Evolutionary conservation across 2,797 vertebrate species (phyloP), one percentile per base, ranked within the genome.

Genomic region (Acrocephalus scirpaceus): DNA sequence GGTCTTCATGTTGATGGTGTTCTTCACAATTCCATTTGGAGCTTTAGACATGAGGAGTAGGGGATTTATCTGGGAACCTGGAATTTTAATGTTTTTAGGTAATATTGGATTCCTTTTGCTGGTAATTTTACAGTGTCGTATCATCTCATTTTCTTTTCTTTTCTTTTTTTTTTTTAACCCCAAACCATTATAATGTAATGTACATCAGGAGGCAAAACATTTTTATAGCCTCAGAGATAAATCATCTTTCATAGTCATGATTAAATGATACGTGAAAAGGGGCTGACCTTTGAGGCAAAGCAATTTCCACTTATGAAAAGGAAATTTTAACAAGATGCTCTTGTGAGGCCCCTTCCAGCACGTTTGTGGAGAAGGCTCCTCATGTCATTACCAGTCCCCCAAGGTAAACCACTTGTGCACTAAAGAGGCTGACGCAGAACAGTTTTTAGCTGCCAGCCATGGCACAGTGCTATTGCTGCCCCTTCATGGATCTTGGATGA

Each of bases 251-350:
- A 38, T 5, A 73, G 47, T n/a, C 50, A 36, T 6, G 42, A 81
- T 60, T 82, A 90, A 90, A 85, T 75, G 66, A 71, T 42, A 64
- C 0, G 0, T 69, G 69, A 47, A 88, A 74, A 90, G 29, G 60
- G 50, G 21, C 36, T 45, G 82, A 78, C 78, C 58, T 92, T 71
- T 29, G n/a, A 88, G 53, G 54, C 77, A 74, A 90, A 90, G 57
- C 82, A 82, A 88, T 87, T 82, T 91, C 51, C 69, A 44, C 53
- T 80, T 29, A 32, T 5, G 30, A 56, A 83, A 92, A 38, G 30
- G 48, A 56, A 70, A 94, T 95, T 91, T 95, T 81, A 91, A 67
- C 77, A 81, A 65, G 76, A 61, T 72, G 53, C 64, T 90, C 60
- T 88, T 3, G 0, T 40, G 65, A 88, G 44, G 10, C 50, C 42